Evolutionary conservation across 1,140 invertebrate species (phyloP), one percentile per base, ranked within the genome.

Genomic region (Diprion similis): DNA sequence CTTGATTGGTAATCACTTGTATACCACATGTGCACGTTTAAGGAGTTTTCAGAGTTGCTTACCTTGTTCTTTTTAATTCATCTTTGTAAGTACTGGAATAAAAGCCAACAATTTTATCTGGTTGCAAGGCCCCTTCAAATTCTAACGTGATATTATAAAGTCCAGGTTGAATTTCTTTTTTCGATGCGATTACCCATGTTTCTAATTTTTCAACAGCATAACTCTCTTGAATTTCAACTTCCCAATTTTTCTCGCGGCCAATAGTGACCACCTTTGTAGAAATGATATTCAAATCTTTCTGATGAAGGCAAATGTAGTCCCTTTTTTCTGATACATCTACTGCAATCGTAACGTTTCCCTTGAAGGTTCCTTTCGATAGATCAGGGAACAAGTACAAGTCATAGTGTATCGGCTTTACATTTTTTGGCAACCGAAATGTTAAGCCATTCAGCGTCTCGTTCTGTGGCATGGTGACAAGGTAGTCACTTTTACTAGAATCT

Each of bases 51-150:
- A 18, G 65, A 48, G 71, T 18, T 10, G 68, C 72, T 79, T 87
- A 94, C 93, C 92, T 91, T n/a, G 82, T 90, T 80, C 89, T 82
- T 79, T 92, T 92, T 0, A 84, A 75, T 73, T 83, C 81, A 78
- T 93, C 91, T 65, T 87, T 89, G 83, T 97, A 96, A 45, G 86
- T 89, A 82, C 94, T 96, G 66, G 91, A 90, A 83, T 97, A 97
- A 78, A 97, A 92, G 1, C 95, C 95, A 18, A 93, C 91, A 72
- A 95, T 93, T 81, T 91, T 90, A 67, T 92, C 89, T 7, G 88
- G 88, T 1, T 85, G 86, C 15, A 96, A 83, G 11, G 88, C 91
- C 10, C 95, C 95, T 71, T 89, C 88, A 76, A 95, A 96, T 65
- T 91, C 86, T n/a, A 95, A 76, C 3, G 82, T 85, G 15, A 95